phyloP scores from a whole-genome alignment of 2,888 invertebrate genomes.

The Synergus umbraculus region DNA sequence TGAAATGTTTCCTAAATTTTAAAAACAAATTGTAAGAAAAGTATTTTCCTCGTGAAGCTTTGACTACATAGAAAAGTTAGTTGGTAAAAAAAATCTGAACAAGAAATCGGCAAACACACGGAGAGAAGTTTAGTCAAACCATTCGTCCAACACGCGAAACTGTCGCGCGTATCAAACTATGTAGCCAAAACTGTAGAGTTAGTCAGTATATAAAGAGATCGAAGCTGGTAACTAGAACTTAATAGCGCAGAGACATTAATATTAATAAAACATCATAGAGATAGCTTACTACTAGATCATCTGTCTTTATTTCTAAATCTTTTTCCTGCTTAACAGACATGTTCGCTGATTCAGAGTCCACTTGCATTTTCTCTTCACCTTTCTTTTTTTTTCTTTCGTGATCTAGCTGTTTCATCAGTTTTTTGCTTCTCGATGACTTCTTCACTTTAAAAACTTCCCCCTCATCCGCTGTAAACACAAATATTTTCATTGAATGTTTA shows the following conservation, averaged over 20 bases:
- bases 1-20: not conserved
- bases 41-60: not conserved
- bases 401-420: constrained; percentile 90
- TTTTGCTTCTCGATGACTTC: constrained; percentile 95
- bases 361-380: constrained; percentile 78
- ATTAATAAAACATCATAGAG: constrained; percentile 75
- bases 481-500: constrained; percentile 21
- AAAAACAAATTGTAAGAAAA: not conserved
- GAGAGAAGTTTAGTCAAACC: no score
- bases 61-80: not conserved
- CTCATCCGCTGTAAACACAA: constrained; percentile 82
- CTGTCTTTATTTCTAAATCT: constrained; percentile 84
- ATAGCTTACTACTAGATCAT: constrained; percentile 83
- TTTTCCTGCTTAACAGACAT: constrained; percentile 78
- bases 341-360: constrained; percentile 74
- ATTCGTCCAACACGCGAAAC: no score
- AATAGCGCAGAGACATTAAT: constrained; percentile 61
- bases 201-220: not conserved
- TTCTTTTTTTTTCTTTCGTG: constrained; percentile 85
- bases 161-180: not conserved
- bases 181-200: constrained; percentile 6
- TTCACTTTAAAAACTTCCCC: constrained; percentile 96
- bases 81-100: not conserved
- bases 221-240: constrained; percentile 34
- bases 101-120: not conserved